These are phyloP conservation scores for Hippocampus abdominalis DNA, from an alignment of 2,113 vertebrate genomes.

Conservation along the genomic window DNA sequence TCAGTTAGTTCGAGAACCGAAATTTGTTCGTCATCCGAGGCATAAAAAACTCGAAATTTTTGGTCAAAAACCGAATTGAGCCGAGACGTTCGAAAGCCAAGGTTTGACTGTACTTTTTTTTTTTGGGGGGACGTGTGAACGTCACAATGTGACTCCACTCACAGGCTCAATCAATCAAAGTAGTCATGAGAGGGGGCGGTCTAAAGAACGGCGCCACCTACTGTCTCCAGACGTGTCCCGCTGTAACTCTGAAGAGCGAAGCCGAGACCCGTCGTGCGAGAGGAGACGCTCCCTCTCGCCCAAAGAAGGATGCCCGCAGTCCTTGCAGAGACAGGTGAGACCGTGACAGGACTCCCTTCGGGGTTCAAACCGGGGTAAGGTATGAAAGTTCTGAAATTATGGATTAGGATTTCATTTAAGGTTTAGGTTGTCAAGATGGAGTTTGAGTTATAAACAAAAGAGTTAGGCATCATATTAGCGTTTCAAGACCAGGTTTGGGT, in stretches of 20 bases:
- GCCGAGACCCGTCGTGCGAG: constrained; percentile 80
- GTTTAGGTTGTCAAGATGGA: no score
- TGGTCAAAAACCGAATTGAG: no score
- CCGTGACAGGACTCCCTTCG: not conserved
- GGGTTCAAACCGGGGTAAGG: not conserved
- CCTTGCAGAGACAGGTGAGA: constrained; percentile 77
- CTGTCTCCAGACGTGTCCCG: constrained; percentile 93
- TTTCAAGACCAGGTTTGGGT: no score
- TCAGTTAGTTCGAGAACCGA: no score
- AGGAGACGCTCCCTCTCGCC: constrained; percentile 81
- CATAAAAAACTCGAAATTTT: no score
- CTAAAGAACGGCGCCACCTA: constrained; percentile 92
- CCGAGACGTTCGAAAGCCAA: no score
- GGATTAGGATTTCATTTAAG: no score
- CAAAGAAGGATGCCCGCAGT: constrained; percentile 77
- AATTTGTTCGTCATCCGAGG: no score
- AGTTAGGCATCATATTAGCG: no score
- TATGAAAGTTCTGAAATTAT: no score
- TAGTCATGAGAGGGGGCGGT: constrained; percentile 87
- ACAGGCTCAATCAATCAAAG: constrained; percentile 80
- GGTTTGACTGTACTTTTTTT: no score
- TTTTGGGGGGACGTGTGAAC: constrained; percentile 17
- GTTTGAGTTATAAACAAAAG: no score
- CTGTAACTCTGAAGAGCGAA: constrained; percentile 93
- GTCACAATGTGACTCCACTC: not conserved